Evolutionary conservation across 2,797 vertebrate species (phyloP).

Genomic region (Catamblyrhynchus diadema): DNA sequence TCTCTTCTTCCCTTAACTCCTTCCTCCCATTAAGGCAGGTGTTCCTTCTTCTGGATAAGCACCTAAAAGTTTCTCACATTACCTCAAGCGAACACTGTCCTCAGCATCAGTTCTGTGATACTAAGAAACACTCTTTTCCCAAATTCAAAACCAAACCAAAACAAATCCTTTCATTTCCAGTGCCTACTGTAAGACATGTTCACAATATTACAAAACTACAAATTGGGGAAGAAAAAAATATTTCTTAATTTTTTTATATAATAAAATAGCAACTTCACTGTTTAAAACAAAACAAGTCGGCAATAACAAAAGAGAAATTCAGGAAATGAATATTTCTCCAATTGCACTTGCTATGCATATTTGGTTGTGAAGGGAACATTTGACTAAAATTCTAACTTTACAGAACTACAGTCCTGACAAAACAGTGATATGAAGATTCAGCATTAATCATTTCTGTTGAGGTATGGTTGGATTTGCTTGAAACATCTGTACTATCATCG

Average conservation of each 20-base stretch:
- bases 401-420: not conserved
- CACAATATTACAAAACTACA: not conserved
- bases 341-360: not conserved
- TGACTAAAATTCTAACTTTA: not conserved
- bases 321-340: not conserved
- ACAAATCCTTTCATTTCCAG: not conserved
- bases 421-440: not conserved
- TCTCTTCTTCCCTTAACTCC: conserved; percentile 1
- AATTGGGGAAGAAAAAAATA: not conserved
- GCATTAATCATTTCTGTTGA: not conserved
- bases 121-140: not conserved
- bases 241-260: not conserved
- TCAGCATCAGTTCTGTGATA: not conserved
- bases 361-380: not conserved
- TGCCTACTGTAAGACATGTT: not conserved
- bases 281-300: not conserved
- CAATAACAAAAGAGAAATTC: not conserved
- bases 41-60: not conserved
- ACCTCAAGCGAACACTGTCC: not conserved
- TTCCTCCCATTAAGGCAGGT: not conserved
- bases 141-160: not conserved
- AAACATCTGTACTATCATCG: not conserved
- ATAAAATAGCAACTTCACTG: not conserved
- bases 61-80: not conserved
- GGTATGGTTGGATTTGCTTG: not conserved